These are phyloP conservation scores for Andrena fulva DNA, from an alignment of 2,888 invertebrate species.

Conservation along the genomic window DNA sequence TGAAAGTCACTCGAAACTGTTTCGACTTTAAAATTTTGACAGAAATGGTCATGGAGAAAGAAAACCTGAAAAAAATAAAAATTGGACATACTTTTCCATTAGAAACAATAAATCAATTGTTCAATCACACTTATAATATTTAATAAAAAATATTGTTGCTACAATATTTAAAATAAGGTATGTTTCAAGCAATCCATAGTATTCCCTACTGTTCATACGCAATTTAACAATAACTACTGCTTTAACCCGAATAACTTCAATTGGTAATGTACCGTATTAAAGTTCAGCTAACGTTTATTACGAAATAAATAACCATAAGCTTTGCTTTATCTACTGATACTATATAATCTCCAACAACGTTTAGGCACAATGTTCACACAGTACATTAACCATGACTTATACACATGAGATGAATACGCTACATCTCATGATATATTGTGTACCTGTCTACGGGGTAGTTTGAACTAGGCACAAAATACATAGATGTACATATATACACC, in stretches of 20 bases:
- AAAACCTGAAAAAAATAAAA: too few relatives aligned
- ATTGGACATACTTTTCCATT: too few relatives aligned
- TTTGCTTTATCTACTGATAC: constrained; percentile 29
- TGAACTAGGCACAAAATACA: constrained; percentile 21
- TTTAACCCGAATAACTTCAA: neutral
- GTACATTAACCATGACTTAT: constrained; percentile 55
- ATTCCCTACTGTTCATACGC: too few relatives aligned
- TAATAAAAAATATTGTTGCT: too few relatives aligned
- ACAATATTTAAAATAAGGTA: too few relatives aligned
- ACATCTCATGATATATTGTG: constrained; percentile 31
- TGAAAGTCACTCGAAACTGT: too few relatives aligned
- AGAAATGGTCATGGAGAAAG: too few relatives aligned
- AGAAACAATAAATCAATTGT: too few relatives aligned
- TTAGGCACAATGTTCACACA: constrained; percentile 44
- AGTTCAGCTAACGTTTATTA: constrained; percentile 29
- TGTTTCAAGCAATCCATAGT: too few relatives aligned
- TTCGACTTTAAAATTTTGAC: too few relatives aligned
- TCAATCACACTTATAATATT: too few relatives aligned
- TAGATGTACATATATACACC: constrained; percentile 6
- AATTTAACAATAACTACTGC: neutral
- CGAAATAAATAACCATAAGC: constrained; percentile 33
- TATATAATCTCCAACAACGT: constrained; percentile 9
- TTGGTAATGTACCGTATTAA: neutral
- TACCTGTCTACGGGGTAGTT: constrained; percentile 29
- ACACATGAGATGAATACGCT: constrained; percentile 25